Evolutionary conservation across 1,140 invertebrate species (phyloP).

Genomic region (Stegodyphus dumicola): DNA sequence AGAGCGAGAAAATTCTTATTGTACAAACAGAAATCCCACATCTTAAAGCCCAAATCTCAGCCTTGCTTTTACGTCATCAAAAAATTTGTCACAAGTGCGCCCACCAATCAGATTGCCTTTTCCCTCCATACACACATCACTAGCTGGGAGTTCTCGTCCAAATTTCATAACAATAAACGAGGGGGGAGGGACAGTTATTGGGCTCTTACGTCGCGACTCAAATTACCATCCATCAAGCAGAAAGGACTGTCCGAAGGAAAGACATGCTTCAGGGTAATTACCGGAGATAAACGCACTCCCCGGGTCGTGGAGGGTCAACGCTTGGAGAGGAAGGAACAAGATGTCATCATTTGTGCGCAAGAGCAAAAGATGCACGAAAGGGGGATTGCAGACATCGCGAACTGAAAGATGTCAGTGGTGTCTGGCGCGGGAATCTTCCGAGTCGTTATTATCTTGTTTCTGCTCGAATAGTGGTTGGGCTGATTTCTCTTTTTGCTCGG

Average conservation of each 20-base stretch:
- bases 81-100: too few relatives aligned
- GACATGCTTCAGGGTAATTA: conserved; percentile 39
- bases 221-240: conserved; percentile 35
- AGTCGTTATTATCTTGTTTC: conserved; percentile 29
- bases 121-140: too few relatives aligned
- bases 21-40: too few relatives aligned
- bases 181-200: conserved; percentile 5
- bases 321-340: conserved; percentile 4
- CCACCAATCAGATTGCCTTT: too few relatives aligned
- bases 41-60: too few relatives aligned
- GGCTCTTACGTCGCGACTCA: conserved; percentile 12
- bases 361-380: too few relatives aligned
- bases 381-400: too few relatives aligned
- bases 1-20: too few relatives aligned
- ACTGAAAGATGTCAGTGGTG: conserved; percentile 20
- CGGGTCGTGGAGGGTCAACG: background rate
- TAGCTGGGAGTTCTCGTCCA: too few relatives aligned
- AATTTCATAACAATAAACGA: conserved; percentile 46
- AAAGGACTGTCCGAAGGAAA: background rate
- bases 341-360: too few relatives aligned
- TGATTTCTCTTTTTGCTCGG: background rate
- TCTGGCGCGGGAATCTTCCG: background rate
- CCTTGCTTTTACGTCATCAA: too few relatives aligned
- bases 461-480: background rate
- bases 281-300: conserved; percentile 39